A percentile compares a stretch with the other conserved stretches of the same genome.
phyloP scores from a whole-genome alignment of 37 sponge, comb jelly and placozoan genomes.

The Cliona cf. orientalis region DNA sequence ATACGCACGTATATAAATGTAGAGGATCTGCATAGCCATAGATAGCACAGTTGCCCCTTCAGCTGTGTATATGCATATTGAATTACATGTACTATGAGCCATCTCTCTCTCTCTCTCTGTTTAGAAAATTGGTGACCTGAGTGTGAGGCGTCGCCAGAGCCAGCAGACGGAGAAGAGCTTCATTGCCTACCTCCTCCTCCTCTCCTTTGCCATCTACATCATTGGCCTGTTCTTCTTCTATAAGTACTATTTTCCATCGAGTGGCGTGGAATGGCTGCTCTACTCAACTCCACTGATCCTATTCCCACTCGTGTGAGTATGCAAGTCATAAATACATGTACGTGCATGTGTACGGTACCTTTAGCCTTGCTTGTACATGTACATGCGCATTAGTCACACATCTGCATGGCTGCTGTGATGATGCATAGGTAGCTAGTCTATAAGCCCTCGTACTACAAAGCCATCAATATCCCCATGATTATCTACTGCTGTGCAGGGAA shows the following conservation, averaged over 20 bases:
- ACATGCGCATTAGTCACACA: slow-evolving; percentile 5
- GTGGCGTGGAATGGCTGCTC: slow-evolving; percentile 32
- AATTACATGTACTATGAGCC: neutral
- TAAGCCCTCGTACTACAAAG: no score
- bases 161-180: slow-evolving; percentile 63
- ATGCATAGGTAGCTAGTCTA: no score
- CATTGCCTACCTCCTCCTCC: slow-evolving; percentile 52
- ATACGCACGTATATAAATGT: neutral
- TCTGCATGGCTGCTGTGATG: no score
- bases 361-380: neutral
- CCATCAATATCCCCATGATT: no score
- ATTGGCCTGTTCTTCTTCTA: slow-evolving; percentile 45
- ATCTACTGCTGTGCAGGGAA: no score
- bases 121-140: slow-evolving; percentile 24
- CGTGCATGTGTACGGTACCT: neutral
- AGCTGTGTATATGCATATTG: neutral
- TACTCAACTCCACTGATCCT: slow-evolving; percentile 45
- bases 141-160: slow-evolving; percentile 1
- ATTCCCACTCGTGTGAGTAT: slow-evolving; percentile 71
- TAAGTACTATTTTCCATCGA: slow-evolving; percentile 52
- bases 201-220: slow-evolving; percentile 57
- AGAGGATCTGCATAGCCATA: neutral
- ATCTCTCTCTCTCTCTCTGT: neutral
- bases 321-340: neutral
- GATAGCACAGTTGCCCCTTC: neutral